These are phyloP conservation scores for Callithrix jacchus DNA, from an alignment of 2,113 vertebrate species.

Conservation along the genomic window DNA sequence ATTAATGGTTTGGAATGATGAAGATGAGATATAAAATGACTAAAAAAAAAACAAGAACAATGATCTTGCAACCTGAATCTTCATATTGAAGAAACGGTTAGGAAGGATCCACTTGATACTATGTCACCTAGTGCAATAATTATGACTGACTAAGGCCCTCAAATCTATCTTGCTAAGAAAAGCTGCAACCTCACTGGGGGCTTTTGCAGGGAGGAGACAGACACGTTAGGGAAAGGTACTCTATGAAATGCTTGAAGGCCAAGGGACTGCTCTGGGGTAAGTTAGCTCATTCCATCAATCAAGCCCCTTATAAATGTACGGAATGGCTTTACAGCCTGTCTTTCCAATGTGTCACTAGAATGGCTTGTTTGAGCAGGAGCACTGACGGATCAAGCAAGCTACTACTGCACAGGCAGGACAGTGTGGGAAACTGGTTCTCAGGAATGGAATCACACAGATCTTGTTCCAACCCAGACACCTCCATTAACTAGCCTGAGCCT, in stretches of 20 bases:
- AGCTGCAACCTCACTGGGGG: not conserved
- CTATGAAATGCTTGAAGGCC: not conserved
- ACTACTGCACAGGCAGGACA: not conserved
- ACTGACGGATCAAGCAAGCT: not conserved
- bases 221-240: not conserved
- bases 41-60: slow-evolving; percentile 52
- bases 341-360: not conserved
- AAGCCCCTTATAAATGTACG: not conserved
- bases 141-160: not conserved
- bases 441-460: not conserved
- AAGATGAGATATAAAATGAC: slow-evolving; percentile 35
- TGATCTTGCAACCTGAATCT: not conserved
- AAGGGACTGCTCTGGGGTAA: not conserved
- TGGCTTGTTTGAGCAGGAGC: not conserved
- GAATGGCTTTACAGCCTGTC: not conserved
- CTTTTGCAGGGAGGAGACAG: not conserved
- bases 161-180: not conserved
- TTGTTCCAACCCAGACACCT: not conserved
- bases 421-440: not conserved
- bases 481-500: not conserved
- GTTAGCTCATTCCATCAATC: not conserved
- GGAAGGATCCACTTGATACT: not conserved
- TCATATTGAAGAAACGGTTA: not conserved
- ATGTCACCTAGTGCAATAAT: not conserved
- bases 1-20: slow-evolving; percentile 47